These are phyloP conservation scores for Hylyphantes graminicola DNA, from an alignment of 1,140 invertebrate species.

Conservation along the genomic window DNA sequence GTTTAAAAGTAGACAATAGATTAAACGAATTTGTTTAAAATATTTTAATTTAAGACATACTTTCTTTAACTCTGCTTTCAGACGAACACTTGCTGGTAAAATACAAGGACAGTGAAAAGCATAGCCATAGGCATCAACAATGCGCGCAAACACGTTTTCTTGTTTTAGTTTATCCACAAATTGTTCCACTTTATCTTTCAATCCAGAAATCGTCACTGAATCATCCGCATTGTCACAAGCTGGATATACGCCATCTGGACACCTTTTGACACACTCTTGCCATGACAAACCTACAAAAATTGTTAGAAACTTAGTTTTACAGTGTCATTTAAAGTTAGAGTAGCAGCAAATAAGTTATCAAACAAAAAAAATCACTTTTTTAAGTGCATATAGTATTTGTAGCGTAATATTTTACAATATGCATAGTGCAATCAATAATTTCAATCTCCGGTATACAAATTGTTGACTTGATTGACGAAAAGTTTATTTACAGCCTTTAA, in stretches of 20 bases:
- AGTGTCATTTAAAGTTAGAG: too few species aligned
- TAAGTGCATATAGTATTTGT: too few species aligned
- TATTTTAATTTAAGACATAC: neutral
- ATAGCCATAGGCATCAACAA: constrained; percentile 86
- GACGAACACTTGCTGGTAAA: constrained; percentile 76
- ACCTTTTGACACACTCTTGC: constrained; percentile 81
- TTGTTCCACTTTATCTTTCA: constrained; percentile 75
- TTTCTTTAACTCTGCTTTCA: constrained; percentile 68
- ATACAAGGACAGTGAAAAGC: constrained; percentile 97
- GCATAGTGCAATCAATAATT: too few species aligned
- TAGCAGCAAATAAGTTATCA: too few species aligned
- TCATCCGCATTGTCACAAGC: constrained; percentile 94
- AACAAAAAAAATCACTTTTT: too few species aligned
- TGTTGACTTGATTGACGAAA: too few species aligned
- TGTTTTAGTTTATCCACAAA: constrained; percentile 80
- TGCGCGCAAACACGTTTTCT: constrained; percentile 86
- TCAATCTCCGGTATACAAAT: too few species aligned
- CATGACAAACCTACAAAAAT: constrained; percentile 79
- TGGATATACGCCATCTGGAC: constrained; percentile 81
- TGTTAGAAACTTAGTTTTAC: too few species aligned
- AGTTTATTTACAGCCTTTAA: too few species aligned
- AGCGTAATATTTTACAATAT: too few species aligned
- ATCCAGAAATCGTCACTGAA: constrained; percentile 93
- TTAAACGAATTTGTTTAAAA: too few species aligned
- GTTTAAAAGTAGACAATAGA: too few species aligned